Base-by-base conservation (phyloP, 2,113 vertebrate genomes). In the Polypterus senegalus region DNA sequence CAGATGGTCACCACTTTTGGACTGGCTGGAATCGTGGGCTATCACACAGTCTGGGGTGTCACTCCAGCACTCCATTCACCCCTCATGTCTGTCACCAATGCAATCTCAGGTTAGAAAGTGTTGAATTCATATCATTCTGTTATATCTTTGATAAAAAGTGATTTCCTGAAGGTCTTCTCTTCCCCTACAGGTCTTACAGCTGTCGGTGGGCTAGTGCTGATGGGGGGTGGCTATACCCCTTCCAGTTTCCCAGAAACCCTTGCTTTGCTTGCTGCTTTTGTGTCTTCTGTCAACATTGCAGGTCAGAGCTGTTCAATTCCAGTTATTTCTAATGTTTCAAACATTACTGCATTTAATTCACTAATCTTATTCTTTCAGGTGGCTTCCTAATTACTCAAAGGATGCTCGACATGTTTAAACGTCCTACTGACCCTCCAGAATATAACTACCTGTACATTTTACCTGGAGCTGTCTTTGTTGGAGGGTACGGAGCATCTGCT, bases 201-300 rank as follows among this genome's bases (percentile, higher is more conserved):
- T n/a, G 88, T 86, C 3, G 87, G 87, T 5, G 86, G 88, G 64
- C 71, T 90, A 69, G 82, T 81, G 53, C 72, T 89, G 68, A 90
- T 89, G 88, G 88, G 85, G 8, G 87, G 88, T 43, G 79, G 79
- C 48, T 83, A 85, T 54, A 73, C 81, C 11, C 87, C 88, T 44
- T 81, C 82, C 45, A 65, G 63, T 2, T 1, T 85, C 4, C 83
- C 87, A 0, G 70, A 90, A 65, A 69, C 72, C 67, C 77, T 88
- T 7, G 88, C 87, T 52, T 73, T 89, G 44, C 77, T 83, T 47
- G 87, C 88, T 52, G 86, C 85, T 2, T 90, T 90, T 6, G 76
- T 90, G 59, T 90, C 86, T 49, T 89, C 87, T 46, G 81, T 90
- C 68, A 88, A 88, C 74, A 86, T 88, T 5, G 86, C 86, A 2